A percentile compares a stretch with the other conserved stretches of the same genome.
These are phyloP conservation scores for Pristionchus fissidentatus DNA, from an alignment of 2,888 invertebrate species.

Conservation along the genomic window DNA sequence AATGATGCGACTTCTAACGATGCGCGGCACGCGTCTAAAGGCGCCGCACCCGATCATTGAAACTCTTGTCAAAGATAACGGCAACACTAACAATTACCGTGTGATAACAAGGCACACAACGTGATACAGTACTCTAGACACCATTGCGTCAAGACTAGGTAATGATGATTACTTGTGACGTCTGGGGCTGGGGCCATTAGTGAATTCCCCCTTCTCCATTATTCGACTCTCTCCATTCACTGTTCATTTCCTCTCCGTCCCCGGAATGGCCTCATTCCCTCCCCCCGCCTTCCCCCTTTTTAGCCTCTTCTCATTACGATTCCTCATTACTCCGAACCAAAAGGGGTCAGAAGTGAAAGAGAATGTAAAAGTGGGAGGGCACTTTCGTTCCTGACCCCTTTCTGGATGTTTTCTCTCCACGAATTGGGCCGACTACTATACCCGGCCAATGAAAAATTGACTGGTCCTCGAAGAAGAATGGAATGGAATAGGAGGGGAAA, in stretches of 20 bases:
- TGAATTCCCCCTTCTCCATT: conserved; percentile 19
- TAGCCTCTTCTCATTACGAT: conserved; percentile 3
- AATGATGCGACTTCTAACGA: no score
- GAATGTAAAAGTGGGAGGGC: conserved; percentile 11
- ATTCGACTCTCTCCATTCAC: background rate
- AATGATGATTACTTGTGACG: conserved; percentile 16
- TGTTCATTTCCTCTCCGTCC: conserved; percentile 24
- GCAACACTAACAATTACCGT: background rate
- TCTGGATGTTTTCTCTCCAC: background rate
- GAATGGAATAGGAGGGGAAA: background rate
- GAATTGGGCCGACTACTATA: background rate
- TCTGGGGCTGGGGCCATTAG: background rate
- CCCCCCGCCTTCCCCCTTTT: background rate
- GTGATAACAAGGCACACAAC: background rate
- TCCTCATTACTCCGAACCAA: conserved; percentile 17
- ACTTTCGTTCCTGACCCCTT: background rate
- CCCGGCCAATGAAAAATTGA: background rate
- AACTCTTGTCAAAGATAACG: conserved; percentile 34
- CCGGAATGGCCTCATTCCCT: conserved; percentile 7
- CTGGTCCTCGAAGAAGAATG: no score
- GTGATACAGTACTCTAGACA: conserved; percentile 6
- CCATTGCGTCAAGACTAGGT: no score
- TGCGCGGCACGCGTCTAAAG: no score
- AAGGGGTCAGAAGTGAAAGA: conserved; percentile 10
- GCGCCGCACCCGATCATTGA: conserved; percentile 27